Evolutionary conservation across 2,797 vertebrate species (phyloP), one percentile per base, ranked within the genome.

Genomic region (Halcyon leucocephala): DNA sequence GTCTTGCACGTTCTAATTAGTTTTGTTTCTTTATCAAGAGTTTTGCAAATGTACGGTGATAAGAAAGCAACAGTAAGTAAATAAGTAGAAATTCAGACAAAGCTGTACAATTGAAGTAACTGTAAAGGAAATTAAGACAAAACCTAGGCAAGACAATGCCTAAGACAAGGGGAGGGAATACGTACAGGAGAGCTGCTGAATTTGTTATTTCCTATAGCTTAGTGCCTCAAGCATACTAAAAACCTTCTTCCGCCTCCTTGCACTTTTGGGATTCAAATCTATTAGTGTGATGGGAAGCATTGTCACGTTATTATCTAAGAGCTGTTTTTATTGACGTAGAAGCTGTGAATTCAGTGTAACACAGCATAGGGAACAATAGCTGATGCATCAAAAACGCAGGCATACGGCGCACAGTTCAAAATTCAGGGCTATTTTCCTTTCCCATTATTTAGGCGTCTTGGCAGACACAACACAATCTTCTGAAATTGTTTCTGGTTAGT

Each of bases 371-470:
- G 48, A 81, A 51, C 51, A 91, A 90, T 66, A 72, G 73, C 48
- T 41, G 60, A 42, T 81, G 20, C 12, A 39, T 79, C 35, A 78
- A 51, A 86, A 91, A 44, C 1, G 3, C 39, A 81, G 57, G 20
- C 39, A 10, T 44, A 48, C 24, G 62, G 41, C 6, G 6, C 12
- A n/a, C 39, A 65, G 48, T 71, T 94, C 44, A 74, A 70, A 82
- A 96, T 89, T 77, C 60, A 15, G 51, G 71, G 12, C 58, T 92
- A 12, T 93, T 93, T 94, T 90, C 10, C 52, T 86, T 90, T 89
- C 49, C 58, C 58, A 67, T 92, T 90, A 71, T 87, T 90, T 94
- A 91, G 84, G 57, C 74, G 72, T 82, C 35, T 86, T 74, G 54
- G 90, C 74, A 95, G 72, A 73, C 72, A 55, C 67, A 80, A 64